Base-by-base conservation (phyloP, 53 echinoderm and acorn worm species). In the Patiria pectinifera region DNA sequence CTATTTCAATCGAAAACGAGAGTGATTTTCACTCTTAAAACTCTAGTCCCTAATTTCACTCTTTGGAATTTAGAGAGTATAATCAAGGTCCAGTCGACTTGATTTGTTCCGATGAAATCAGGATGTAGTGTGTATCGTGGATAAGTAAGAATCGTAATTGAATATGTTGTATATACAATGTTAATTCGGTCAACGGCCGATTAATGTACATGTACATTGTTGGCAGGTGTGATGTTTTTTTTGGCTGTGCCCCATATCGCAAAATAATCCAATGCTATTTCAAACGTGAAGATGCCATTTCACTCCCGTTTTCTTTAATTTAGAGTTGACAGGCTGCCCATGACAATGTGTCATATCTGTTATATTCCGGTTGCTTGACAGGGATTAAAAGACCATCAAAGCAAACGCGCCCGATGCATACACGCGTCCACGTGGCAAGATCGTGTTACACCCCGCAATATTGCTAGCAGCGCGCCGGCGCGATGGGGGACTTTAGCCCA, bases 341-440 rank as follows among this genome's bases (percentile, higher is more conserved):
- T 23, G 86, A 71, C 10, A 86, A 72, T 74, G 48, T 72, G 80
- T n/a, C 13, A 78, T 88, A 49, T 88, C 71, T 48, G 80, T 82
- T 58, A 62, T 88, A 59, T 88, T 88, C 77, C 62, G 44, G 59
- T 88, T 44, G 48, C 78, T 88, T 88, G 26, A 60, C 88, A 4
- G 44, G 78, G 88, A 88, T 88, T 88, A 88, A 76, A 88, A 78
- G 88, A 77, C 78, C 77, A 88, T 88, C 88, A 88, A 53, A 53
- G 53, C 53, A 53, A 53, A 53, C 53, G 53, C 53, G 59, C 61
- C 74, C 77, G 60, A 2, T 78, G 88, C 76, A 12, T 46, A 53
- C 35, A 46, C 35, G 35, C 88, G 9, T 46, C 18, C 90, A 45
- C 69, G 46, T 62, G 90, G 35, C 90, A 18, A 53, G 66, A 19